A percentile compares a stretch with the other conserved stretches of the same genome.
Evolutionary conservation across 2,888 invertebrate genomes (phyloP).

Genomic region (Drosophila neutralis): DNA sequence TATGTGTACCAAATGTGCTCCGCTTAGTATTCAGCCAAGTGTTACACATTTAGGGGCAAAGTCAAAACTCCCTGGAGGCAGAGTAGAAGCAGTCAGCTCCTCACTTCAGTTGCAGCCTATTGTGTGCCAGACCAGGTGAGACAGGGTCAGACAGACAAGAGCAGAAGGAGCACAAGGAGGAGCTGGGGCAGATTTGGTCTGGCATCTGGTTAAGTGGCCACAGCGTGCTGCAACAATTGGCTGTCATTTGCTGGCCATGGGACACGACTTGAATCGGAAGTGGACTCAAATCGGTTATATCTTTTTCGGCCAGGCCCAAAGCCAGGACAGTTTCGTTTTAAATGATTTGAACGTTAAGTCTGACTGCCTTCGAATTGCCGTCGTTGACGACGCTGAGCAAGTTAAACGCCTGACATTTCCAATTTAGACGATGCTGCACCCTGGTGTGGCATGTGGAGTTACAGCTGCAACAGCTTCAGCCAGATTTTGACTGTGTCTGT

Average conservation of each 20-base stretch:
- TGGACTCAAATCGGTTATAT: constrained; percentile 18
- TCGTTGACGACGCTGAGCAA: constrained; percentile 56
- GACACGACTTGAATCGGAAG: constrained; percentile 27
- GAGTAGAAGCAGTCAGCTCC: not conserved
- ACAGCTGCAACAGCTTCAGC: constrained; percentile 21
- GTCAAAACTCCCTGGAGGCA: too few relatives aligned
- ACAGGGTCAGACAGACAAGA: not conserved
- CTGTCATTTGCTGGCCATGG: constrained; percentile 68
- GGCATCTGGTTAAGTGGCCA: constrained; percentile 65
- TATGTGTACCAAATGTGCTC: not conserved
- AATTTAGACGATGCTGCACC: constrained; percentile 64
- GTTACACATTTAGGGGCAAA: not conserved
- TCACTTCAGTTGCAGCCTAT: constrained; percentile 25
- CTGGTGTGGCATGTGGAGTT: constrained; percentile 4
- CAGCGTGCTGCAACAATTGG: constrained; percentile 69
- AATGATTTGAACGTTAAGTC: constrained; percentile 66
- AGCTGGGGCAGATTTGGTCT: not conserved
- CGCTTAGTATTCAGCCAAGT: not conserved
- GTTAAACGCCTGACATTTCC: constrained; percentile 80
- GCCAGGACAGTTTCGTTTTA: constrained; percentile 40
- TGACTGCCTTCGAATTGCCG: constrained; percentile 44
- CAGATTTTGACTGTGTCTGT: constrained; percentile 68
- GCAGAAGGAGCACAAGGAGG: not conserved
- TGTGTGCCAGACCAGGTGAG: constrained; percentile 38
- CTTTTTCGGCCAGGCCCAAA: constrained; percentile 15